Conservation (phyloP, 2,888 invertebrate genomes). For the Orchesellides sinensis region DNA sequence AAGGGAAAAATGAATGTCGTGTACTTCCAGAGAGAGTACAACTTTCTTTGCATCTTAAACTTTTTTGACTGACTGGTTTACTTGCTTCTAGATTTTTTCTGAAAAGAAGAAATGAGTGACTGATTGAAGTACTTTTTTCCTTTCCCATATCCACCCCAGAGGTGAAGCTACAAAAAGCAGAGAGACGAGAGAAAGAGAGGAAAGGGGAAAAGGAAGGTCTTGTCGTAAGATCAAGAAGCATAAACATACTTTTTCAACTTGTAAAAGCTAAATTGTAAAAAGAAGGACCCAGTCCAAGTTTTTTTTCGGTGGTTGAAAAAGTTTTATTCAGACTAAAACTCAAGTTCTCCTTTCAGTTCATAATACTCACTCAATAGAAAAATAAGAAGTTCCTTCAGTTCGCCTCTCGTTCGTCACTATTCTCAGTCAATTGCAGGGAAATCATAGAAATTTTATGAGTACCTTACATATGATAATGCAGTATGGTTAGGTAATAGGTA, state of each 20-base stretch:
- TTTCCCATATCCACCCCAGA: constrained; percentile 17
- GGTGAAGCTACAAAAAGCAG: background rate
- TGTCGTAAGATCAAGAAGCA: constrained; percentile 57
- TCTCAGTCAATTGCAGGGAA: constrained; percentile 52
- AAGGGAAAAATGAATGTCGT: background rate
- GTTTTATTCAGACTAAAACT: constrained; percentile 6
- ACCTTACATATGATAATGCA: background rate
- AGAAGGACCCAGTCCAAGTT: constrained; percentile 23
- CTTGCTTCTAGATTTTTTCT: constrained; percentile 18
- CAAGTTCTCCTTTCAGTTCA: background rate
- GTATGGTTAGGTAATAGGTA: too few relatives aligned
- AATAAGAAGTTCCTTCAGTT: constrained; percentile 56
- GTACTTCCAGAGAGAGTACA: background rate
- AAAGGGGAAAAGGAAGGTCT: constrained; percentile 26
- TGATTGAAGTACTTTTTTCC: constrained; percentile 62
- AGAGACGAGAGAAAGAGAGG: constrained; percentile 4
- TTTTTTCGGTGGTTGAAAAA: constrained; percentile 1
- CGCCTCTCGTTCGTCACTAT: constrained; percentile 53
- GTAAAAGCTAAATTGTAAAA: constrained; percentile 25
- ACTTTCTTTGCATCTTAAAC: constrained; percentile 11
- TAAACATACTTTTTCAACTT: constrained; percentile 51
- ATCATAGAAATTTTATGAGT: constrained; percentile 1
- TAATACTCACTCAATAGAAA: constrained; percentile 41
- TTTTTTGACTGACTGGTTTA: constrained; percentile 24
- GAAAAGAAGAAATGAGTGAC: constrained; percentile 53